Percentiles rank a stretch among this genome's conserved stretches.
phyloP scores from a whole-genome alignment of 2,113 vertebrate genomes.

The Probosciger aterrimus region DNA sequence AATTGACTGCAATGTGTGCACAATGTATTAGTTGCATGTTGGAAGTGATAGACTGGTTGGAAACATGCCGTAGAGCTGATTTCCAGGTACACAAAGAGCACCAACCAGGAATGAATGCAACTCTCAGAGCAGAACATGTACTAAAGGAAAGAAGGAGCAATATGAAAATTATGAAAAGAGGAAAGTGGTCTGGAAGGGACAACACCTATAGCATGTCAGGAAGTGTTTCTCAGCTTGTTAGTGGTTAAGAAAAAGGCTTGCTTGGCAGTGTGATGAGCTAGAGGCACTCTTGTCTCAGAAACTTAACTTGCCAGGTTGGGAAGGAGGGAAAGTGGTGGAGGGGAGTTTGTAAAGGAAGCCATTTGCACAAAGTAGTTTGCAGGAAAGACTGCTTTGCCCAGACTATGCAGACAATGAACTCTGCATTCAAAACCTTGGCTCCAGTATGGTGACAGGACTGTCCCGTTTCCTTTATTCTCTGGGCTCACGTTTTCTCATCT shows the following conservation, averaged over 20 bases:
- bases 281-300: background rate
- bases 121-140: background rate
- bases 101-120: background rate
- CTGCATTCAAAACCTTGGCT: background rate
- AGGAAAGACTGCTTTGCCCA: background rate
- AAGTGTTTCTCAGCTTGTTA: background rate
- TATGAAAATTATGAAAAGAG: background rate
- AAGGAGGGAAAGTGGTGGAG: background rate
- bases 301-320: background rate
- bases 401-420: background rate
- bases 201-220: background rate
- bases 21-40: background rate
- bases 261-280: background rate
- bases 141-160: background rate
- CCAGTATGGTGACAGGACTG: background rate
- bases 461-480: background rate
- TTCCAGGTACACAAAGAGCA: background rate
- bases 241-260: background rate
- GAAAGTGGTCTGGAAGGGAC: background rate
- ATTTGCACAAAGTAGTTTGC: background rate
- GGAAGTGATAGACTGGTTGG: background rate
- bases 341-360: background rate
- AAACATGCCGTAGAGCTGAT: accelerated
- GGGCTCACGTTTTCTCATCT: background rate
- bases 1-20: background rate